phyloP scores from a whole-genome alignment of 2,888 invertebrate species.

The Rhyacophila evoluta region DNA sequence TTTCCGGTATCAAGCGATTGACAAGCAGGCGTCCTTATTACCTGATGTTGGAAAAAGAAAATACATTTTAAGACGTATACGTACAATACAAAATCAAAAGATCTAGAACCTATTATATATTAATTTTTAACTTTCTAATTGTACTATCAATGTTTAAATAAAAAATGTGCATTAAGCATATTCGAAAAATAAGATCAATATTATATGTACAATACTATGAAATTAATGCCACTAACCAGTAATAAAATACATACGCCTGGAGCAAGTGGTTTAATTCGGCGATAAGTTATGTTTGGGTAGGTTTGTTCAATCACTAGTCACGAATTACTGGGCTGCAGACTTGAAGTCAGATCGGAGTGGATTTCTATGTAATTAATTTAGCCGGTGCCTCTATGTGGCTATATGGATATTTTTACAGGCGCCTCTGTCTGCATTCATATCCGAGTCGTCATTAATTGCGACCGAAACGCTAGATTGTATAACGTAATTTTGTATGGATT shows the following conservation, averaged over 20 bases:
- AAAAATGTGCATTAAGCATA: too few species aligned
- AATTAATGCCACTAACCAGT: not conserved
- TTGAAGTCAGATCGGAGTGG: not conserved
- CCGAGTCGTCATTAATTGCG: not conserved
- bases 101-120: too few species aligned
- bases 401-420: not conserved
- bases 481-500: not conserved
- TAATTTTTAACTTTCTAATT: too few species aligned
- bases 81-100: too few species aligned
- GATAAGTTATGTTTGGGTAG: not conserved
- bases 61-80: too few species aligned
- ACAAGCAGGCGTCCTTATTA: too few species aligned
- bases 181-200: too few species aligned
- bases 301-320: not conserved
- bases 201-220: too few species aligned
- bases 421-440: not conserved
- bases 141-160: too few species aligned
- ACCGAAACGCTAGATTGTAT: not conserved
- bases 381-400: not conserved
- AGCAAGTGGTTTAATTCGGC: not conserved
- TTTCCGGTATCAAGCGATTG: too few species aligned
- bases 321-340: not conserved
- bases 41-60: too few species aligned
- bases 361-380: constrained; percentile 14
- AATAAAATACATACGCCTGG: not conserved